phyloP scores from a whole-genome alignment of 1,140 invertebrate genomes.

The Lucilia sericata region DNA sequence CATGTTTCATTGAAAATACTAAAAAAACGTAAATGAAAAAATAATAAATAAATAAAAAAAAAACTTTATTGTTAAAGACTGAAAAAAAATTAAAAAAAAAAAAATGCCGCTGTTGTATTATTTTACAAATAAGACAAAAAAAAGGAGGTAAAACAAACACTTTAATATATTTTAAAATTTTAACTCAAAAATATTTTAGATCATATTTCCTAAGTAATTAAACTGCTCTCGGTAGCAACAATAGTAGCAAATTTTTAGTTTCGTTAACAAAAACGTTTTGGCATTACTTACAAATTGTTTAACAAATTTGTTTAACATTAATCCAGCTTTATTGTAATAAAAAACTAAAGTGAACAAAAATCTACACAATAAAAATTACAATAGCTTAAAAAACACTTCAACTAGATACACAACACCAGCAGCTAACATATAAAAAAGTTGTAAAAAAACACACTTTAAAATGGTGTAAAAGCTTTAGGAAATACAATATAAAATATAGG shows the following conservation, averaged over 20 bases:
- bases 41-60: constrained; percentile 30
- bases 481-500: too few relatives aligned
- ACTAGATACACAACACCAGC: too few relatives aligned
- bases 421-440: too few relatives aligned
- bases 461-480: too few relatives aligned
- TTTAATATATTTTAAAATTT: background rate
- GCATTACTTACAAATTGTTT: constrained; percentile 33
- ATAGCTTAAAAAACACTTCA: background rate
- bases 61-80: constrained; percentile 38
- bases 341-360: constrained; percentile 1
- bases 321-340: background rate
- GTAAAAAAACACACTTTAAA: too few relatives aligned
- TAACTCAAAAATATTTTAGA: background rate
- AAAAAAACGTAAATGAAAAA: background rate
- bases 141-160: background rate
- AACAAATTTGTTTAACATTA: constrained; percentile 37
- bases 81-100: constrained; percentile 37
- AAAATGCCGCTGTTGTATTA: background rate
- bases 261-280: background rate
- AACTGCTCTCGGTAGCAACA: background rate
- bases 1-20: background rate
- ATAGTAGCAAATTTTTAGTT: too few relatives aligned
- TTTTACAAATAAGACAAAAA: background rate
- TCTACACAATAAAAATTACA: constrained; percentile 11
- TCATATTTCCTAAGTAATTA: background rate